Evolutionary conservation across 23 tunicate species (phyloP).

Genomic region (Phallusia fumigata): DNA sequence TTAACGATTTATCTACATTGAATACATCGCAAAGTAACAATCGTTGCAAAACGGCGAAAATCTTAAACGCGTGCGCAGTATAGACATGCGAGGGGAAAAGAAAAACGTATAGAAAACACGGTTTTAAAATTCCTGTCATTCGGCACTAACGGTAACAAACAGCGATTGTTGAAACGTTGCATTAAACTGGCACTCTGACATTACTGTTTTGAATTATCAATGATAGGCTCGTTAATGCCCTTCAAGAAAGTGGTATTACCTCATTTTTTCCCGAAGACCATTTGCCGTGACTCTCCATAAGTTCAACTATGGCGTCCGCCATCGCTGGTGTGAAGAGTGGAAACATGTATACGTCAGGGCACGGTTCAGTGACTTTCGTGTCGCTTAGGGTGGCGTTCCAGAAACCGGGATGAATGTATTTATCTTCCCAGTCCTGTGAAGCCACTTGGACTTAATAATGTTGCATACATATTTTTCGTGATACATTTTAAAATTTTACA

Average conservation of each 20-base stretch:
- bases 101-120: background rate
- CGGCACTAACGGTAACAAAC: background rate
- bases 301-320: slow-evolving; percentile 77
- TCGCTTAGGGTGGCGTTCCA: slow-evolving; percentile 48
- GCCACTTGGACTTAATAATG: no score
- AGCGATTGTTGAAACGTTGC: background rate
- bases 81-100: no score
- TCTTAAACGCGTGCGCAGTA: no score
- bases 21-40: no score
- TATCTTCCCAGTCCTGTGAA: slow-evolving; percentile 96
- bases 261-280: slow-evolving; percentile 91
- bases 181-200: no score
- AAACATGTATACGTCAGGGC: slow-evolving; percentile 92
- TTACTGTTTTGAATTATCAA: no score
- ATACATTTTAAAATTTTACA: no score
- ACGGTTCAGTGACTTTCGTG: slow-evolving; percentile 56
- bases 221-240: no score
- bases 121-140: no score
- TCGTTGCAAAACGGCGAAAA: no score
- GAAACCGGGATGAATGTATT: slow-evolving; percentile 82
- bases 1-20: no score
- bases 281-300: slow-evolving; percentile 63
- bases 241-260: slow-evolving; percentile 37
- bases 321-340: slow-evolving; percentile 70
- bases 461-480: no score